Base-by-base conservation (phyloP, 2,797 vertebrate genomes). In the Sebastes diaconus region DNA sequence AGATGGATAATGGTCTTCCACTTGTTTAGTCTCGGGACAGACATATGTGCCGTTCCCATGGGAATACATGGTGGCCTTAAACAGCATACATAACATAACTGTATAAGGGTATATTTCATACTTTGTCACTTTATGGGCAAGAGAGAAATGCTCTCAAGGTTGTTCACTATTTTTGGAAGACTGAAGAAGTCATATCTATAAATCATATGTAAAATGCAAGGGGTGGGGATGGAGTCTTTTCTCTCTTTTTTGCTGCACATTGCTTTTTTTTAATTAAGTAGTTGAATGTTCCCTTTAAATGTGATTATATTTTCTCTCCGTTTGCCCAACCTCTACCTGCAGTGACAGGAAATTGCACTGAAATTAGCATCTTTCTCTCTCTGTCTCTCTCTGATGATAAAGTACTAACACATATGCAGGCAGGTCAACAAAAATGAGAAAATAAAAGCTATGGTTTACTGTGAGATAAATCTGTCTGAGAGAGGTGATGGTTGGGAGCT, bases 1-100 rank as follows among this genome's bases (percentile, higher is more conserved):
- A 30, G 50, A 79, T 79, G 71, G 78, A 84, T 77, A 52, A 85
- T 60, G 22, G n/a, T 8, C 68, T 60, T 57, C 77, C 67, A 57
- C 9, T 58, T 85, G 81, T 89, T 88, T 83, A 80, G 85, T 77
- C 70, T 73, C 4, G 22, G 54, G 50, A 57, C 68, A 54, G 81
- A 65, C 25, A 2, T 46, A 14, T 68, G 20, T 74, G 39, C 9
- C 6, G 29, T 73, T 88, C 79, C 68, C 76, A 5, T 76, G 80
- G 52, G 67, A 74, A 42, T 68, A 34, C 55, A 34, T 6, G n/a
- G 16, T 30, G 59, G 57, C 70, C 60, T 77, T 46, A 73, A 80
- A 87, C 68, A 76, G 63, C 18, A 73, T 4, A 24, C 58, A 63
- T 13, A 65, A 9, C 65, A 58, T 32, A 29, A 42, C 24, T 70